Evolutionary conservation across 2,888 invertebrate species (phyloP), one percentile per base, ranked within the genome.

Genomic region (Zeuzera pyrina): DNA sequence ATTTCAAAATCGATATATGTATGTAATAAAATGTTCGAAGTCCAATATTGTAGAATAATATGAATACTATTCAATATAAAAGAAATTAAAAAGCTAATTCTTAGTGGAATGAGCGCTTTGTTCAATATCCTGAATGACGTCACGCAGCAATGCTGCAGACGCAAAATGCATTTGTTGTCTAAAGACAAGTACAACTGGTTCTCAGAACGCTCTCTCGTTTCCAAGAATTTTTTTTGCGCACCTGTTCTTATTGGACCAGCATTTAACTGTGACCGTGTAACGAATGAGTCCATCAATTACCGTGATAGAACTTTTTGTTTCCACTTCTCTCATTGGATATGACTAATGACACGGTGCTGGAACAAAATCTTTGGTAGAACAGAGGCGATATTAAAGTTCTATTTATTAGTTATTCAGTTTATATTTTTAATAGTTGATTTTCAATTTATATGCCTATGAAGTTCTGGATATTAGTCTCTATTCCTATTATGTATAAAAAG

Each of bases 231-330:
- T 63, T 57, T 58, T 64, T 56, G 54, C 47, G 48, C 73, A 76
- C 73, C 77, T 77, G 74, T 64, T 61, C 56, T 54, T 52, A 61
- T 71, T 57, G 60, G 57, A 49, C 47, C 53, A 50, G 47, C 43
- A 43, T 62, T 65, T 66, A 69, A 66, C 67, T 62, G 66, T 65
- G 57, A 57, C 54, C 56, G 43, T 48, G 52, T 51, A 50, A 49
- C 54, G 46, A 66, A 63, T 59, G 57, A 50, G 52, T 52, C 60
- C 60, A 72, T 73, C 64, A 70, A 68, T 72, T 66, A 68, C 49
- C 46, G 52, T 56, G 65, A 65, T 60, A 59, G 53, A 44, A 45
- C 50, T 62, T 61, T 53, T 59, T 54, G 49, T 46, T 41, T 43
- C 42, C 38, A 35, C 35, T 43, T 35, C 29, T 5, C 19, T 19